A percentile compares a stretch with the other conserved stretches of the same genome.
Evolutionary conservation across 2,797 vertebrate genomes (phyloP).

Genomic region (Orestias chungarensis): DNA sequence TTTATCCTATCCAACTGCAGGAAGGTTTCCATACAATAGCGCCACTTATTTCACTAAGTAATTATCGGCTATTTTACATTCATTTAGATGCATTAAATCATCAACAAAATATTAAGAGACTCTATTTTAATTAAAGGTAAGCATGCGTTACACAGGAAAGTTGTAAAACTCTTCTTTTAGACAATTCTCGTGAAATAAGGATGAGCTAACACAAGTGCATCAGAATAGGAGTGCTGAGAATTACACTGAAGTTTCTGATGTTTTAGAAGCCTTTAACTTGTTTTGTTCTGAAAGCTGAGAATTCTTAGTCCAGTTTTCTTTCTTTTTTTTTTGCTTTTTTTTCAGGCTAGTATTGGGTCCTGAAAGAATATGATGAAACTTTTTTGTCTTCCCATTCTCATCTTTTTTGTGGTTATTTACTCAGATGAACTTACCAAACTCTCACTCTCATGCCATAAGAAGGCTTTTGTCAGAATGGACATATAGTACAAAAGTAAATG

Average conservation of each 20-base stretch:
- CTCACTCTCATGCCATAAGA: slow-evolving; percentile 74
- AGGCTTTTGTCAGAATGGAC: slow-evolving; percentile 73
- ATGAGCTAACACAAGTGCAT: slow-evolving; percentile 88
- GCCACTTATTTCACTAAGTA: slow-evolving; percentile 86
- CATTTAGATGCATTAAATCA: slow-evolving; percentile 99
- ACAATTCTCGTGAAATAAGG: slow-evolving; percentile 98
- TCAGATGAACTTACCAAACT: slow-evolving; percentile 73
- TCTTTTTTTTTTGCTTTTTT: slow-evolving; percentile 27
- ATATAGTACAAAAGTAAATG: slow-evolving; percentile 79
- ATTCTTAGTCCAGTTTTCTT: slow-evolving; percentile 65
- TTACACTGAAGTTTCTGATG: slow-evolving; percentile 91
- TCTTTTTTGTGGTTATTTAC: slow-evolving; percentile 72
- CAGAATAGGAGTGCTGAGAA: slow-evolving; percentile 94
- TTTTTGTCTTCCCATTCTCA: slow-evolving; percentile 42
- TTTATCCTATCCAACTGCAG: slow-evolving; percentile 26
- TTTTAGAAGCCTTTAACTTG: slow-evolving; percentile 44
- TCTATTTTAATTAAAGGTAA: no score
- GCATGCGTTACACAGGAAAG: slow-evolving; percentile 86
- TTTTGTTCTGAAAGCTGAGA: slow-evolving; percentile 46
- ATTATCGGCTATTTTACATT: slow-evolving; percentile 97
- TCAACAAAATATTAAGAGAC: slow-evolving; percentile 95
- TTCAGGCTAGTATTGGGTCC: slow-evolving; percentile 23
- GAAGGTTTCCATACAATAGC: slow-evolving; percentile 34
- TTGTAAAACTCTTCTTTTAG: slow-evolving; percentile 86
- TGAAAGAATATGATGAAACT: slow-evolving; percentile 62